Evolutionary conservation across 2,888 invertebrate genomes (phyloP), one percentile per base, ranked within the genome.

Genomic region (Eristalis arbustorum): DNA sequence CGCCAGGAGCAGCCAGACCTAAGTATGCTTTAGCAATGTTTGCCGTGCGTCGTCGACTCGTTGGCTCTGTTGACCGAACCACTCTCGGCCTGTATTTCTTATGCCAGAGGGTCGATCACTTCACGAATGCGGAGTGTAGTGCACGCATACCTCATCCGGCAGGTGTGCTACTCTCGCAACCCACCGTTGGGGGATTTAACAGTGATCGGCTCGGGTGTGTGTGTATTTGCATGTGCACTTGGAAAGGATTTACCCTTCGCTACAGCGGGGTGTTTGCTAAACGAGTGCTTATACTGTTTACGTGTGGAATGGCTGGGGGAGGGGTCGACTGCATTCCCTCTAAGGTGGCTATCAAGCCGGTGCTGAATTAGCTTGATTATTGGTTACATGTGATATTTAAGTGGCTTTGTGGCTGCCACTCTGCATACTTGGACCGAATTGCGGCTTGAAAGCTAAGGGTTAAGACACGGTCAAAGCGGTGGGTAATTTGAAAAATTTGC

Each of bases 291-390:
- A 80, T 73, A 31, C 69, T 61, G 67, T 72, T 84, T 76, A 84
- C 75, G 75, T 80, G 82, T 61, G 31, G 42, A 66, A 75, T 66
- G 31, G 75, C 66, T 11, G 42, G 25, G 31, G 62, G n/a, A n/a
- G 75, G 75, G 56, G 40, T 62, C 25, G 22, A 4, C 6, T 18
- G 25, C 59, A n/a, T 37, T 62, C 42, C 77, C 77, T 23, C 66
- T 71, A 79, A 79, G 76, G 80, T 80, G 73, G 73, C 72, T 25
- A 40, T 22, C 25, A 67, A 42, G 18, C 76, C 64, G 85, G 69
- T 74, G 73, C 81, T 71, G 82, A 87, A 87, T 87, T 87, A 87
- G 85, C 82, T 87, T 87, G 85, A 87, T 87, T 87, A 82, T 87
- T 87, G 85, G 85, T 82, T 87, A 78, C 85, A 75, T 87, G 78